Evolutionary conservation across 2,113 vertebrate genomes (phyloP), one percentile per base, ranked within the genome.

Genomic region (Nyctibius bracteatus): DNA sequence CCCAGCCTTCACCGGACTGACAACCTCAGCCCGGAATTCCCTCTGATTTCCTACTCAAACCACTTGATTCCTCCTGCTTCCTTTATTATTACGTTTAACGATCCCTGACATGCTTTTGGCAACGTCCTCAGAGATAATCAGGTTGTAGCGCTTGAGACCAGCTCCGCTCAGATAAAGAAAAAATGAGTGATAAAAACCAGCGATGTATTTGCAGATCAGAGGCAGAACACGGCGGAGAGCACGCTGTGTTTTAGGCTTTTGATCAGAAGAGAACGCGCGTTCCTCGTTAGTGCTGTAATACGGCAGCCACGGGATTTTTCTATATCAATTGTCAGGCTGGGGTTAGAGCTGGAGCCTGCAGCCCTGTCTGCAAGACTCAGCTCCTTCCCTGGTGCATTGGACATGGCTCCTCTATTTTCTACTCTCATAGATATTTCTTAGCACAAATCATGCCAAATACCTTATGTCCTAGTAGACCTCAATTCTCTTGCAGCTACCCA

Each of bases 61-160:
- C 92, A 82, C 92, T 96, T 65, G 91, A 85, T 95, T 90, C 86
- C 77, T 84, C 44, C 80, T 9, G 75, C 80, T 95, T 92, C 90
- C 88, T 94, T 91, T 92, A 91, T 67, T 71, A 74, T 86, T 88
- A 44, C 22, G 0, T 67, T 25, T 52, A 84, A 90, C 0, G 3
- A 90, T 79, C 82, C 90, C 95, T 75, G 92, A 88, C 88, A n/a
- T 57, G 91, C 95, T 96, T 49, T 90, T 96, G 96, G 96, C 95
- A 97, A 12, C 80, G 86, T 92, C 79, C 80, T 72, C 65, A 1
- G 12, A 91, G 90, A 92, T 81, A 90, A 94, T 74, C 59, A n/a
- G 88, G 92, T 93, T 95, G 94, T 94, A 94, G 39, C 11, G 82
- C 93, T 95, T 58, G 86, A 96, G 95, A 51, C 68, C 86, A 24